Evolutionary conservation across 2,113 vertebrate genomes (phyloP).

Genomic region (Cottus gobio): DNA sequence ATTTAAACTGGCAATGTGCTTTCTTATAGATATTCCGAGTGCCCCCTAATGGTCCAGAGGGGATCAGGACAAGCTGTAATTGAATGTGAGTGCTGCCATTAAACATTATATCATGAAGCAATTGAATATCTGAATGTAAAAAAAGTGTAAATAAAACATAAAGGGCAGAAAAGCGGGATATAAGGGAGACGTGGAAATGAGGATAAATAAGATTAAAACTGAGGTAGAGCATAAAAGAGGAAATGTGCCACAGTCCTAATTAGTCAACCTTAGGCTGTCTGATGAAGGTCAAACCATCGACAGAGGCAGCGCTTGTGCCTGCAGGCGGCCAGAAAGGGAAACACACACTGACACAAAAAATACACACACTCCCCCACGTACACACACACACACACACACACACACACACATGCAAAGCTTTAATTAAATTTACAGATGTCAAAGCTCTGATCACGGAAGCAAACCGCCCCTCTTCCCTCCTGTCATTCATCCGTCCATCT

Average conservation of each 20-base stretch:
- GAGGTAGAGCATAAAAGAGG: not conserved
- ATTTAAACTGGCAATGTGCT: conserved; percentile 28
- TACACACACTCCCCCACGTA: not conserved
- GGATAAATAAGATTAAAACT: conserved; percentile 9
- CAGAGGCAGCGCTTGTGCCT: conserved; percentile 52
- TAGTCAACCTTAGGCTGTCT: conserved; percentile 68
- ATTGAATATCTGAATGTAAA: not conserved
- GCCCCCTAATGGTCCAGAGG: conserved; percentile 43
- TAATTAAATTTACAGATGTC: conserved; percentile 74
- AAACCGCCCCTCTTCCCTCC: conserved; percentile 29
- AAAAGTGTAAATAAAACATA: conserved; percentile 5
- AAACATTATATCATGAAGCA: conserved; percentile 8
- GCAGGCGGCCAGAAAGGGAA: conserved; percentile 57
- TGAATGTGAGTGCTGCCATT: conserved; percentile 46
- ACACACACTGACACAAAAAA: conserved; percentile 55
- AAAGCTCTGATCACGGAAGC: conserved; percentile 66
- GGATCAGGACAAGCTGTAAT: conserved; percentile 48
- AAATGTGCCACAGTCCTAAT: conserved; percentile 50
- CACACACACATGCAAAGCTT: conserved; percentile 33
- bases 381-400: conserved; percentile 20
- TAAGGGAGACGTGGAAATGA: conserved; percentile 12
- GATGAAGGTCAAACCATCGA: conserved; percentile 73
- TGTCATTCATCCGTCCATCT: conserved; percentile 54
- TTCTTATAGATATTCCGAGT: conserved; percentile 42
- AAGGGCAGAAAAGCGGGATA: not conserved